phyloP scores from a whole-genome alignment of 2,797 vertebrate genomes.

The Peromyscus eremicus region DNA sequence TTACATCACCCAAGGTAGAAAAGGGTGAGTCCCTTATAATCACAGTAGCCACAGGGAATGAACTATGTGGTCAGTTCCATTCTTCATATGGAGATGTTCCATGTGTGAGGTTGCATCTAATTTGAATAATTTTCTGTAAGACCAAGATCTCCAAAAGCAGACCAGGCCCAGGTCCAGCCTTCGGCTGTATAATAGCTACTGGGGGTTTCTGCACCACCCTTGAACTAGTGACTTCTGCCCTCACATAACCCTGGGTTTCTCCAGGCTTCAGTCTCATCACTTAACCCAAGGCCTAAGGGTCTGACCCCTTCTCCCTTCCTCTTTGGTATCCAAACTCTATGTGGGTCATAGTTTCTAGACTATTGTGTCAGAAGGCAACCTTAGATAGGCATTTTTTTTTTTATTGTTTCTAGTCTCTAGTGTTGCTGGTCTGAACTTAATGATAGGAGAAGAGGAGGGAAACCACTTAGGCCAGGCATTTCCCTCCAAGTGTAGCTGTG shows the following conservation, averaged over 20 bases:
- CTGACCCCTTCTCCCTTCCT: neutral
- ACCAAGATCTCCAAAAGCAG: neutral
- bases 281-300: neutral
- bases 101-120: neutral
- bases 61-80: neutral
- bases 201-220: neutral
- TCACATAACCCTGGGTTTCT: neutral
- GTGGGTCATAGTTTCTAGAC: neutral
- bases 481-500: neutral
- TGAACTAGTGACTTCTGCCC: neutral
- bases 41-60: neutral
- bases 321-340: neutral
- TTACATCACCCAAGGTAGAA: neutral
- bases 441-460: neutral
- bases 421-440: no score
- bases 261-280: neutral
- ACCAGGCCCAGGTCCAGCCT: neutral
- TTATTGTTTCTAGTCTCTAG: neutral
- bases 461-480: neutral
- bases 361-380: neutral
- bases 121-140: neutral
- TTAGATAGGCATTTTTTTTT: neutral
- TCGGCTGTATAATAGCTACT: neutral
- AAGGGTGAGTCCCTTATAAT: neutral
- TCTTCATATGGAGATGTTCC: conserved; percentile 36